Evolutionary conservation across 2,888 invertebrate genomes (phyloP), one percentile per base, ranked within the genome.

Genomic region (Lamproptera curius): DNA sequence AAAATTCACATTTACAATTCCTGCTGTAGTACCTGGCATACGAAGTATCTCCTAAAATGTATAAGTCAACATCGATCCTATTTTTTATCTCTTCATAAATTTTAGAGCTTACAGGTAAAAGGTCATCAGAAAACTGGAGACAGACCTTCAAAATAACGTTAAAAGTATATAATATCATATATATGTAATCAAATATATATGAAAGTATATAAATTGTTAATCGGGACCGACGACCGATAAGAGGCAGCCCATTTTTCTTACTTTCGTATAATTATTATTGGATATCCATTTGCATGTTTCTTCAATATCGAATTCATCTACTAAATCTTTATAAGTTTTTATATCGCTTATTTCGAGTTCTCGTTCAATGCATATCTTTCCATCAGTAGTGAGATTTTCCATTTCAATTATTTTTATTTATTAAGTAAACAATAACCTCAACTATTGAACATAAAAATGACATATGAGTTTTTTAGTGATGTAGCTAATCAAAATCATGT

Each of bases 81-180:
- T 74, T 70, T 52, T 83, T 88, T 3, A 91, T 73, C 62, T 89
- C 89, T 28, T 89, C 86, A 50, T 92, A 91, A 50, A 97, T 90
- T 50, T 88, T 79, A 2, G 91, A 89, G 49, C 96, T 92, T 65
- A 93, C 90, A 15, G 77, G 67, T 45, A 97, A 81, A 46, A 96
- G 85, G 40, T 91, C 89, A 80, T 98, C 97, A 6, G 97, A 97
- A 76, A 98, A 97, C 87, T 98, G 98, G 35, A 98, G 85, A 55
- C 96, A 97, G 26, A 97, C 92, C 96, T 97, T 64, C 16, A 74
- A 69, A 46, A 55, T 58, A 38, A 36, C 28, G 42, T 36, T 33
- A 37, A 41, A 16, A 33, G 8, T 28, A 14, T 33, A 28, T 41
- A 23, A 23, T 8, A 23, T 23, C 4, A 23, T 23, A 16, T n/a